Percentiles rank a stretch among this genome's conserved stretches.
Evolutionary conservation across 2,888 invertebrate genomes (phyloP).

Genomic region (Pharmacophagus antenor): DNA sequence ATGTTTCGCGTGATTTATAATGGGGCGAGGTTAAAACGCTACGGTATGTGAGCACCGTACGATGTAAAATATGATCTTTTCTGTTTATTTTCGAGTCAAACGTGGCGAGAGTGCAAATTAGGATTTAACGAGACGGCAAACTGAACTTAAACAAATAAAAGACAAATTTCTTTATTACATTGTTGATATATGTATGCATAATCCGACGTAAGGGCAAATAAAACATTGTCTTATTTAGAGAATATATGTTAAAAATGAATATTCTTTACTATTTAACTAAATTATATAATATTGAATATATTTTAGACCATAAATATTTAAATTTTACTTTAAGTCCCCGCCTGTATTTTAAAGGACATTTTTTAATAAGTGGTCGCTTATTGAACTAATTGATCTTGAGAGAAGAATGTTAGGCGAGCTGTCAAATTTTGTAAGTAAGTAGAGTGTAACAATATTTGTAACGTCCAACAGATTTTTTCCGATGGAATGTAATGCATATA

Average conservation of each 20-base stretch:
- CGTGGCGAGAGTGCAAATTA: constrained; percentile 36
- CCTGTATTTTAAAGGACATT: background rate
- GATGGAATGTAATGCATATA: background rate
- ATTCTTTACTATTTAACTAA: background rate
- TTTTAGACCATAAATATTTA: background rate
- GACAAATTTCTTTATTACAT: constrained; percentile 13
- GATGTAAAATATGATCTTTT: constrained; percentile 46
- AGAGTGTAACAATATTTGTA: background rate
- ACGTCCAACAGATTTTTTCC: background rate
- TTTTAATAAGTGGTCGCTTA: background rate
- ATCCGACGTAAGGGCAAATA: background rate
- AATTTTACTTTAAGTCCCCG: background rate
- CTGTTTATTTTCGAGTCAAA: constrained; percentile 36
- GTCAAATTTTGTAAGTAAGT: background rate
- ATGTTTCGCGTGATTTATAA: constrained; percentile 69
- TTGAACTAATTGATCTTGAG: background rate
- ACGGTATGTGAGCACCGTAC: constrained; percentile 45
- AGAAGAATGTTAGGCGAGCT: background rate
- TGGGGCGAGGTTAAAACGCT: constrained; percentile 54
- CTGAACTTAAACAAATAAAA: constrained; percentile 23
- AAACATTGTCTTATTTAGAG: background rate
- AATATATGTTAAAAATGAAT: background rate
- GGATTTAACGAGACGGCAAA: constrained; percentile 36
- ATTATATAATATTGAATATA: background rate
- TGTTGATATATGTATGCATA: constrained; percentile 11